Base-by-base conservation (phyloP, 2,797 vertebrate species). In the Falco novaeseelandiae region DNA sequence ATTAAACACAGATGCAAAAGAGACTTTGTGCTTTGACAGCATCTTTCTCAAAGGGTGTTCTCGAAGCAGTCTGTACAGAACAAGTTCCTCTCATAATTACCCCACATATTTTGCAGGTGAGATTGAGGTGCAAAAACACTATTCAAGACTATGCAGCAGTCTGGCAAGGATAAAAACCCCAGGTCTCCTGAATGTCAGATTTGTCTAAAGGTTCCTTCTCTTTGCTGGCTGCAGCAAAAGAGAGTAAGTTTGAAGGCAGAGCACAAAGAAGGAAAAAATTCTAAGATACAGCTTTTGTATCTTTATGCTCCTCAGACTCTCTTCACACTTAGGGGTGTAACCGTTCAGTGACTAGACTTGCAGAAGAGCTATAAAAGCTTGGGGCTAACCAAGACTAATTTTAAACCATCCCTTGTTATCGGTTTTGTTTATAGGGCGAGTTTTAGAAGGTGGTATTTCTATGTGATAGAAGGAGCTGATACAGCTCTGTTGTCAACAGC, bases 381-480 rank as follows among this genome's bases (percentile, higher is more conserved):
- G 49, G 26, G 65, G 73, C 82, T 88, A 83, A 83, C 38, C n/a
- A 83, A 77, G 21, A 49, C 55, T 91, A 57, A 94, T 85, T 89
- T 93, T 67, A 97, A 87, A 48, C 34, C 38, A 61, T 18, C n/a
- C 21, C 21, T 94, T 6, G 3, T 67, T 83, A 90, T 82, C 66
- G 71, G 71, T 91, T 63, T 34, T 27, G 15, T 21, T 91, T 57
- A 25, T 44, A 87, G 48, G 83, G 46, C 62, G 42, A 83, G 83
- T 91, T 96, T 90, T 65, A 93, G 89, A 96, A 91, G 79, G 66
- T 13, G 29, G 20, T 92, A 36, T 89, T 96, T 96, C 89, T 49
- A 74, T 85, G 51, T 72, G 67, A 72, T 19, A 87, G 87, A 90
- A 93, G 69, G 84, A 93, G 70, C 78, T 8, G 19, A 83, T 84